phyloP scores from a whole-genome alignment of 2,888 invertebrate species.

The Clistopyga incitator region DNA sequence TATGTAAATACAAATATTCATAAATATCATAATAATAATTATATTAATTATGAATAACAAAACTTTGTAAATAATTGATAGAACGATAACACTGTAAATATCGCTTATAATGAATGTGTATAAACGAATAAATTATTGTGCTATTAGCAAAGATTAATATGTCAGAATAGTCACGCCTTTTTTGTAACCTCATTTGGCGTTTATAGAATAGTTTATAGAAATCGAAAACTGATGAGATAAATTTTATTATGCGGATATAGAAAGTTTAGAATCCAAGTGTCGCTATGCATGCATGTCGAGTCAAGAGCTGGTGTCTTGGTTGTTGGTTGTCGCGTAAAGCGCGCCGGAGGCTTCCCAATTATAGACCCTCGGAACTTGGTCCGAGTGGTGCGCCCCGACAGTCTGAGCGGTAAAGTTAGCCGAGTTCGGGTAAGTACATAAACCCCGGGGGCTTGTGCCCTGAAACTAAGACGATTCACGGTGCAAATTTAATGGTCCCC shows the following conservation, averaged over 20 bases:
- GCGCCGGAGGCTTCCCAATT: constrained; percentile 64
- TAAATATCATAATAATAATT: constrained; percentile 29
- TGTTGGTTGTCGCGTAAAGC: constrained; percentile 31
- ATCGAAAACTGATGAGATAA: background rate
- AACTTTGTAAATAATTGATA: constrained; percentile 69
- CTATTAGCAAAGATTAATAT: constrained; percentile 66
- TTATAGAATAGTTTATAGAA: too few species aligned
- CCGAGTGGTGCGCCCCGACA: constrained; percentile 19
- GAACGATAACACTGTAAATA: constrained; percentile 80
- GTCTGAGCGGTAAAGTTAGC: constrained; percentile 70
- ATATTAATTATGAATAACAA: constrained; percentile 47
- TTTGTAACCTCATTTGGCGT: background rate
- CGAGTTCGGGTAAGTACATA: constrained; percentile 78
- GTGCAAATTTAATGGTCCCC: constrained; percentile 78
- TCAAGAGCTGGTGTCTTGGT: constrained; percentile 24
- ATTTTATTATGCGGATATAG: background rate
- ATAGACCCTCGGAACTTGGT: constrained; percentile 59
- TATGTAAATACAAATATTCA: constrained; percentile 61
- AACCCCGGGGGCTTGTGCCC: constrained; percentile 72
- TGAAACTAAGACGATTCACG: constrained; percentile 77
- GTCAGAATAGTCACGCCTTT: background rate
- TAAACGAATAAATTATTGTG: constrained; percentile 82
- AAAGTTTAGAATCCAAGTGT: background rate
- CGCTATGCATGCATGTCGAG: background rate
- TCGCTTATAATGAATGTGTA: constrained; percentile 79